Percentiles rank a stretch among this genome's conserved stretches.
Conservation (phyloP, 2,113 vertebrate species). For the Thalassarche chlororhynchos region DNA sequence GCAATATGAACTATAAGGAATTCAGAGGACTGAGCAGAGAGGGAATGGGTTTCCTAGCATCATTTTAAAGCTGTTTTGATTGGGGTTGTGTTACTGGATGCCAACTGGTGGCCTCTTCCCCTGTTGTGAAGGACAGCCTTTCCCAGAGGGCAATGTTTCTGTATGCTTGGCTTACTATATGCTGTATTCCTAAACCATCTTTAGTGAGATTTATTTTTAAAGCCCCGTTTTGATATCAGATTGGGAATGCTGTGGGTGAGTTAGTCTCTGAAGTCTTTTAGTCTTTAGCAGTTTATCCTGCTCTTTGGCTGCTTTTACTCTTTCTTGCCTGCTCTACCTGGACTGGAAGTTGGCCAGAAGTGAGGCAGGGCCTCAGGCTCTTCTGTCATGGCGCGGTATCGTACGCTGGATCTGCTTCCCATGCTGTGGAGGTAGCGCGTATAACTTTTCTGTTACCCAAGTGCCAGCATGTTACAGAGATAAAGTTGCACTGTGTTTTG, state of each 20-base stretch:
- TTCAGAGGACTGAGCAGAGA: background rate
- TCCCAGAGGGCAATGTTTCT: background rate
- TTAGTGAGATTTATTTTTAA: background rate
- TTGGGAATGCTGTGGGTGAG: background rate
- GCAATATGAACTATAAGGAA: background rate
- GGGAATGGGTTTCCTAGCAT: background rate
- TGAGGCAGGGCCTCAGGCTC: background rate
- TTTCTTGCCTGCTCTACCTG: background rate
- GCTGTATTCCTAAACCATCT: background rate
- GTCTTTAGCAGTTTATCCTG: background rate
- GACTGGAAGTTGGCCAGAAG: background rate
- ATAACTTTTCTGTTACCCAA: background rate
- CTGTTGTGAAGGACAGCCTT: background rate
- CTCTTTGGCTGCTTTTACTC: background rate
- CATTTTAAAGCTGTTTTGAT: background rate
- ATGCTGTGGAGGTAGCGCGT: rapidly evolving
- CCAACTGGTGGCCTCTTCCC: background rate
- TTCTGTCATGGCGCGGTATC: rapidly evolving
- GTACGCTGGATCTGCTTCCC: rapidly evolving
- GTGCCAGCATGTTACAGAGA: background rate
- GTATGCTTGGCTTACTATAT: background rate
- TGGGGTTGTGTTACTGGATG: rapidly evolving
- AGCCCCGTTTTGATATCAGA: background rate
- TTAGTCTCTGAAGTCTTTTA: background rate
- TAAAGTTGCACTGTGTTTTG: background rate